Percentiles rank a stretch among this genome's conserved stretches.
These are phyloP conservation scores for Protobothrops flavoviridis DNA, from an alignment of 2,113 vertebrate genomes.

Conservation along the genomic window DNA sequence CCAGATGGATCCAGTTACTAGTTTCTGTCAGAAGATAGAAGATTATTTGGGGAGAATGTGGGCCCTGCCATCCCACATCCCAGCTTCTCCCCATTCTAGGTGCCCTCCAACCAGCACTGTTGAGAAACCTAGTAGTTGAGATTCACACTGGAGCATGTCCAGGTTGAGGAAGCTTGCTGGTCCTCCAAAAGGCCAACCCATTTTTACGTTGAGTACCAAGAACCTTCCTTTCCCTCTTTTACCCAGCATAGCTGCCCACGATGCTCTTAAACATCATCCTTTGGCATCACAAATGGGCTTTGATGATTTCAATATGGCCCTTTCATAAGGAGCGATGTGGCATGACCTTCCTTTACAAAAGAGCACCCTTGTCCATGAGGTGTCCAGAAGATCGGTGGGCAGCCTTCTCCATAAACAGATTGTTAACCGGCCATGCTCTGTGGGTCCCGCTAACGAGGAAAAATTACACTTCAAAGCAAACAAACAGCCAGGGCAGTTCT, in stretches of 20 bases:
- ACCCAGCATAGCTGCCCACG: background rate
- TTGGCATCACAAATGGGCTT: background rate
- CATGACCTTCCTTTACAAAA: background rate
- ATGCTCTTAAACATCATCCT: background rate
- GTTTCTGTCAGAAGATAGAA: background rate
- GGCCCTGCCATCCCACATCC: background rate
- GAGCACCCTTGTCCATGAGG: background rate
- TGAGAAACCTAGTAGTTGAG: background rate
- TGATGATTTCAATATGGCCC: constrained; percentile 10
- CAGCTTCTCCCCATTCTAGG: background rate
- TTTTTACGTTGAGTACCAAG: background rate
- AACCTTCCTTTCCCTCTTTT: background rate
- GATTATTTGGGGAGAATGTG: background rate
- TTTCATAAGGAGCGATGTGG: background rate
- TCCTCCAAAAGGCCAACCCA: background rate
- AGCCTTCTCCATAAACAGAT: background rate
- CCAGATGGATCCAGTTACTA: background rate
- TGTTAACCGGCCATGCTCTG: constrained; percentile 29
- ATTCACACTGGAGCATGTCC: background rate
- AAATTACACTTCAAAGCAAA: constrained; percentile 60
- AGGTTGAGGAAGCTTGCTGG: too few relatives aligned
- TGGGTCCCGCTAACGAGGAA: constrained; percentile 36
- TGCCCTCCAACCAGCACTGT: background rate
- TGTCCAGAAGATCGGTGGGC: background rate
- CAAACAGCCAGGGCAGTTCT: constrained; percentile 47